Conservation (phyloP, 2,797 vertebrate species). For the Danionella dracula region DNA sequence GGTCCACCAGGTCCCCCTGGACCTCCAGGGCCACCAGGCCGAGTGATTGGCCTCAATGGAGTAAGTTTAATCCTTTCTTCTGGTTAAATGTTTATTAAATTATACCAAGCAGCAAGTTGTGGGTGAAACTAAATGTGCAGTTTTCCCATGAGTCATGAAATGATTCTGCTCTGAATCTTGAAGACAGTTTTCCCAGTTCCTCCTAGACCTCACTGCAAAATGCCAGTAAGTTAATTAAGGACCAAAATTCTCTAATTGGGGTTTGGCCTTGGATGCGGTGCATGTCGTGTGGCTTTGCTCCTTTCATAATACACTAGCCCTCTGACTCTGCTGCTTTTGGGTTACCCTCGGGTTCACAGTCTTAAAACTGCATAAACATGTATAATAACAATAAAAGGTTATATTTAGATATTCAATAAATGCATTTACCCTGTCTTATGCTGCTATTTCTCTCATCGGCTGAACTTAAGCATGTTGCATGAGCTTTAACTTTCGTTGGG, state of each 20-base stretch:
- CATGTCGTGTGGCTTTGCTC: slow-evolving; percentile 58
- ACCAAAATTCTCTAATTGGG: slow-evolving; percentile 17
- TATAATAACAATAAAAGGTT: neutral
- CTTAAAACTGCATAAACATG: neutral
- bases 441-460: neutral
- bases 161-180: slow-evolving; percentile 66
- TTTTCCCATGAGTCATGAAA: slow-evolving; percentile 4
- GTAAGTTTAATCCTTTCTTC: slow-evolving; percentile 70
- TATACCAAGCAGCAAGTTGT: neutral
- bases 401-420: neutral
- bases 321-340: neutral
- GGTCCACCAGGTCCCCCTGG: slow-evolving; percentile 83
- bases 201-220: slow-evolving; percentile 87
- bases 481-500: slow-evolving; percentile 18
- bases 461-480: slow-evolving; percentile 43
- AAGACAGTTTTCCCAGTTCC: slow-evolving; percentile 87
- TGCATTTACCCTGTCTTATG: neutral
- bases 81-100: neutral
- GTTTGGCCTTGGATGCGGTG: slow-evolving; percentile 31
- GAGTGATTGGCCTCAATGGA: slow-evolving; percentile 75
- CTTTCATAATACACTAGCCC: slow-evolving; percentile 37
- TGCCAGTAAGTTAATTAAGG: slow-evolving; percentile 72
- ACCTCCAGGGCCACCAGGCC: slow-evolving; percentile 77
- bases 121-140: neutral
- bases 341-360: neutral